phyloP scores from a whole-genome alignment of 2,888 invertebrate species.

The Cosmia trapezina region DNA sequence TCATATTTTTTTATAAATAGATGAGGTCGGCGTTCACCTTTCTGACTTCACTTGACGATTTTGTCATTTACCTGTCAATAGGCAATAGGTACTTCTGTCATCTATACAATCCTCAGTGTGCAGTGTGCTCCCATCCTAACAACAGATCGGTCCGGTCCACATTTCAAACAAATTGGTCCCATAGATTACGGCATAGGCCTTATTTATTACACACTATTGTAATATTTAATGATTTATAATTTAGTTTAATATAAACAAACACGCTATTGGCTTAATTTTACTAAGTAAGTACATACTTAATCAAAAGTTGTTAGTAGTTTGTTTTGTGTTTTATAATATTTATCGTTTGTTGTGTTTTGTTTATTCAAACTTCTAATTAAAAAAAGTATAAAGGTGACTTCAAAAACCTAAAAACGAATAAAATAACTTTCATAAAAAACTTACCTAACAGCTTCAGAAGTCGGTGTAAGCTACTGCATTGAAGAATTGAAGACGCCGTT shows the following conservation, averaged over 20 bases:
- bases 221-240: conserved; percentile 58
- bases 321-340: conserved; percentile 2
- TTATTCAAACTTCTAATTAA: background rate
- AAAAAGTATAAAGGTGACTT: too few species aligned
- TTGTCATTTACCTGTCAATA: background rate
- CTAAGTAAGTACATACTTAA: too few species aligned
- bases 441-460: too few species aligned
- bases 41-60: too few species aligned
- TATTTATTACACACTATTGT: conserved; percentile 59
- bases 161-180: conserved; percentile 58
- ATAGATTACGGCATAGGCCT: conserved; percentile 56
- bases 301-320: conserved; percentile 1
- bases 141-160: conserved; percentile 17
- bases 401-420: too few species aligned
- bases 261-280: conserved; percentile 42
- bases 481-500: too few species aligned
- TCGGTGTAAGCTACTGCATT: too few species aligned
- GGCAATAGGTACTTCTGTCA: background rate
- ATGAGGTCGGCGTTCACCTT: too few species aligned
- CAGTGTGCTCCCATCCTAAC: conserved; percentile 43
- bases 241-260: conserved; percentile 57
- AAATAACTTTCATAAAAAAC: too few species aligned
- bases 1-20: too few species aligned
- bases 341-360: background rate
- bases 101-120: conserved; percentile 12